Base-by-base conservation (phyloP, 2,888 invertebrate species). In the Sepiola atlantica region DNA sequence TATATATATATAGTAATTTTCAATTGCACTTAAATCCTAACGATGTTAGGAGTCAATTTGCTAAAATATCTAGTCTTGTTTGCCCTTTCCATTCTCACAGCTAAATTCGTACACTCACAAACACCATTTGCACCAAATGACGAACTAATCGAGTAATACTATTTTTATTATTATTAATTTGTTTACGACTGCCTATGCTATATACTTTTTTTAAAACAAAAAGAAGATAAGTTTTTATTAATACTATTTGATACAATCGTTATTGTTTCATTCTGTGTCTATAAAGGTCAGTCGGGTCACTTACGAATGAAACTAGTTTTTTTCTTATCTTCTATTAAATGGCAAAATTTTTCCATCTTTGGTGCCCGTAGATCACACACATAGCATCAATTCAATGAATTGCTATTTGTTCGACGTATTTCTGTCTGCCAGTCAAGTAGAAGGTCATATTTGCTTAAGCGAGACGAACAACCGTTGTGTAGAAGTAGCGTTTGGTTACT, bases 381-480 rank as follows among this genome's bases (percentile, higher is more conserved):
- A 77, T 0, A n/a, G 77, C 77, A 28, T 77, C 77, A 12, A 77
- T 77, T 77, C 28, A n/a, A 18, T 32, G 77, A 32, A 77, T 77
- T 77, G 4, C 16, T 32, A 14, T 77, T 77, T 77, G n/a, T 77
- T 77, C 77, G 14, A 32, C n/a, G 77, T n/a, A n/a, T n/a, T n/a
- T 18, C 14, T 18, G 77, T 32, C n/a, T 32, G 77, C n/a, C 77
- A 32, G 14, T 32, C 16, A 77, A n/a, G 77, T n/a, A 77, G n/a
- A 77, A 77, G 77, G 77, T 77, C n/a, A 77, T 77, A 77, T 77
- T 77, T 77, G n/a, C n/a, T 77, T 77, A 32, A 77, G 77, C 77
- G n/a, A 77, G 4, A 32, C 77, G 77, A 77, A 77, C 77, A 77
- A 77, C 77, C 16, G 16, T 77, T 14, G n/a, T 77, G n/a, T 77